Evolutionary conservation across 2,113 vertebrate species (phyloP).

Genomic region (Ophthalmolycus amberensis): DNA sequence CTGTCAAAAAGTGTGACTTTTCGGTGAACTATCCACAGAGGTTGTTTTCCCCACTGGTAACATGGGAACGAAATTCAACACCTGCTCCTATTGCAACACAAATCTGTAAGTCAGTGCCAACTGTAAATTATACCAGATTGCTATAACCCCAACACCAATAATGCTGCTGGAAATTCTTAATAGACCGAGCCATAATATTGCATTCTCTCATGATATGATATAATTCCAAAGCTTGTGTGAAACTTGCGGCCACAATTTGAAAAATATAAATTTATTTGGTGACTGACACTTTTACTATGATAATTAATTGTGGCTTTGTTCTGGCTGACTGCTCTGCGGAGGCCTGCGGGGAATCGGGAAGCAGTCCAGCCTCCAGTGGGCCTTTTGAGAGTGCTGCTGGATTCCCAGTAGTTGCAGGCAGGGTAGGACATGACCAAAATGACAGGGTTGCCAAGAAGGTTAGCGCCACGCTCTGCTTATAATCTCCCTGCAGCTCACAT

Average conservation of each 20-base stretch:
- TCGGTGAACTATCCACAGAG: background rate
- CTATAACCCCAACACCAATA: conserved; percentile 18
- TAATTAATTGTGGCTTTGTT: conserved; percentile 79
- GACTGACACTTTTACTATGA: conserved; percentile 61
- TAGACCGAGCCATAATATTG: conserved; percentile 7
- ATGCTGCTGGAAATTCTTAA: conserved; percentile 26
- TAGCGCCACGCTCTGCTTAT: conserved; percentile 62
- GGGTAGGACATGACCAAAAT: conserved; percentile 80
- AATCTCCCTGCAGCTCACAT: conserved; percentile 46
- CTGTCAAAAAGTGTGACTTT: conserved; percentile 9
- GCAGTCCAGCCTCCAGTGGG: conserved; percentile 59
- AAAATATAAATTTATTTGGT: conserved; percentile 32
- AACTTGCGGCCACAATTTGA: conserved; percentile 30
- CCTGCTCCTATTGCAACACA: background rate
- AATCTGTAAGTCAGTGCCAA: background rate
- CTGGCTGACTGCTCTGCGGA: conserved; percentile 62
- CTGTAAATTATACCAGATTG: background rate
- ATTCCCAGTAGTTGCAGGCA: conserved; percentile 51
- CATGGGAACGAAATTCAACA: background rate
- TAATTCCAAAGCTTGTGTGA: conserved; percentile 29
- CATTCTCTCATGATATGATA: conserved; percentile 24
- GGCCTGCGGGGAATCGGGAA: conserved; percentile 67
- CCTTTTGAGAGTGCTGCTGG: conserved; percentile 45
- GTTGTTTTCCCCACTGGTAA: conserved; percentile 29
- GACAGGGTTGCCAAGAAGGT: conserved; percentile 74